A percentile compares a stretch with the other conserved stretches of the same genome.
Evolutionary conservation across 2,888 invertebrate genomes (phyloP).

Genomic region (Cerastis leucographa): DNA sequence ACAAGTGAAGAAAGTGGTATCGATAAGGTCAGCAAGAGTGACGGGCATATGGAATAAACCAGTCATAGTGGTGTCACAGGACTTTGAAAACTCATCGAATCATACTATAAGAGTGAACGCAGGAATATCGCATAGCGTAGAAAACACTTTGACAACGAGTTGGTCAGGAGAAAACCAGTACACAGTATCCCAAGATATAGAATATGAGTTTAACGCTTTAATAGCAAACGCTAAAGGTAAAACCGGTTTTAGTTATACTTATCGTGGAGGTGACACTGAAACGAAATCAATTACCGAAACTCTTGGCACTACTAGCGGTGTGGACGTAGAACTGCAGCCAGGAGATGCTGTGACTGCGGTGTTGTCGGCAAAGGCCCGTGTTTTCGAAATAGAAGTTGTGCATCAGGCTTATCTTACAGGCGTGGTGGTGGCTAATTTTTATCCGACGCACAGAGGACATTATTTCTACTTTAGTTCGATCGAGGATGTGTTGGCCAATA

Average conservation of each 20-base stretch:
- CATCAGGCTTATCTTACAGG: conserved; percentile 67
- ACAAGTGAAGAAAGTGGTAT: not conserved
- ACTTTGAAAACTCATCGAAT: not conserved
- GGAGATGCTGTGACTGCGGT: conserved; percentile 79
- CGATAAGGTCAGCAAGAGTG: not conserved
- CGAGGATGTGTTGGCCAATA: too few species aligned
- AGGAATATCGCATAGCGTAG: conserved; percentile 79
- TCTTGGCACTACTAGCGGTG: conserved; percentile 77
- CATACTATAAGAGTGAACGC: not conserved
- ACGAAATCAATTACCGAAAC: conserved; percentile 79
- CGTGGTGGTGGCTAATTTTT: too few species aligned
- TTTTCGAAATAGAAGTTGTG: conserved; percentile 78
- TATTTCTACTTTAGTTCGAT: too few species aligned
- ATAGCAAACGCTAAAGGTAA: conserved; percentile 49
- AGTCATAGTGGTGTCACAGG: not conserved
- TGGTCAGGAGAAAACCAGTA: conserved; percentile 76
- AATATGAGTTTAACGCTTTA: conserved; percentile 77
- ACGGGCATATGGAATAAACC: not conserved
- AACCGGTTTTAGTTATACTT: too few species aligned
- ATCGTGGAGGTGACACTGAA: conserved; percentile 77
- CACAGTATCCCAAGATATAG: conserved; percentile 77
- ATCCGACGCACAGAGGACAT: not conserved
- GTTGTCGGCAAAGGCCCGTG: conserved; percentile 78
- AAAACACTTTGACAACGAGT: conserved; percentile 78
- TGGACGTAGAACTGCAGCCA: conserved; percentile 82